Evolutionary conservation across 1,140 invertebrate genomes (phyloP).

Genomic region (Drosophila arizonae): DNA sequence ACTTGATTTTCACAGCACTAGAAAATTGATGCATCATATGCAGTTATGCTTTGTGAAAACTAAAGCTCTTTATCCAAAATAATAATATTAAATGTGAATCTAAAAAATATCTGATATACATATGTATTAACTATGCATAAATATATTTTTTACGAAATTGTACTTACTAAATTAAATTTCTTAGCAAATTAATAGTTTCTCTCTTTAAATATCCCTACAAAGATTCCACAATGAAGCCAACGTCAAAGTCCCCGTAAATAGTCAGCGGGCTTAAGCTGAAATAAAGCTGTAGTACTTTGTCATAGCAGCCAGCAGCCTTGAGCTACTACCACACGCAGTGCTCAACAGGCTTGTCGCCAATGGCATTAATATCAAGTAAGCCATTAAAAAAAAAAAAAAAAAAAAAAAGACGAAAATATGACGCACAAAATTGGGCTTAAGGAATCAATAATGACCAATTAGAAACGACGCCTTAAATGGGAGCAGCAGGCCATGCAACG

Average conservation of each 20-base stretch:
- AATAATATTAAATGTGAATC: too few species aligned
- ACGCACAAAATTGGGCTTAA: constrained; percentile 22
- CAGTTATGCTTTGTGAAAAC: too few species aligned
- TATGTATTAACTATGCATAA: too few species aligned
- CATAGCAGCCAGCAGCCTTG: background rate
- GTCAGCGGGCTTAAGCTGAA: background rate
- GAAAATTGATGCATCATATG: too few species aligned
- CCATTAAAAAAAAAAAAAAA: constrained; percentile 18
- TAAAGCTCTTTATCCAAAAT: too few species aligned
- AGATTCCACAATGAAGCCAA: background rate
- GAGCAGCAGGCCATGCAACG: background rate
- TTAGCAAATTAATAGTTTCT: too few species aligned
- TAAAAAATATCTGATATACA: too few species aligned
- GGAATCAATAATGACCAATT: constrained; percentile 50
- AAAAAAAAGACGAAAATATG: background rate
- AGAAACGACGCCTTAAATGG: constrained; percentile 11
- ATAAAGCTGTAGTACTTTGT: background rate
- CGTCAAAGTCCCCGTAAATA: background rate
- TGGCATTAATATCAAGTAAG: constrained; percentile 39
- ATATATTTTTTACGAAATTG: too few species aligned
- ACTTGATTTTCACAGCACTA: too few species aligned
- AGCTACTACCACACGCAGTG: background rate
- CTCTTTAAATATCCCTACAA: too few species aligned
- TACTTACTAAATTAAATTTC: too few species aligned
- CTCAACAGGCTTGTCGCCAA: constrained; percentile 3